A percentile compares a stretch with the other conserved stretches of the same genome.
Conservation (phyloP, 1,140 invertebrate species). For the Brachionus asplanchnoidis region DNA sequence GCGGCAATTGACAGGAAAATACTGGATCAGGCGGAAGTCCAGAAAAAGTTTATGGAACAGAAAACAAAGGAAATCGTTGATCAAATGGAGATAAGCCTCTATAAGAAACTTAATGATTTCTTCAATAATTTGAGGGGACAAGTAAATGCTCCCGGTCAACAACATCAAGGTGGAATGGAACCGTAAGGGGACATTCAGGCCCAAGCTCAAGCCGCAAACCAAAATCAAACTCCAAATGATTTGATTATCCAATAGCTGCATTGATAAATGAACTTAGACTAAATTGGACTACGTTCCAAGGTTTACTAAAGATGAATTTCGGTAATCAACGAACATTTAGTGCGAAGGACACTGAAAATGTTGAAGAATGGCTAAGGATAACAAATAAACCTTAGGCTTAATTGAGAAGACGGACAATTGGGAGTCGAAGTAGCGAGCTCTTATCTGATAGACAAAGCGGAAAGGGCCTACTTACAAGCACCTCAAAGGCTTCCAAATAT, state of each 20-base stretch:
- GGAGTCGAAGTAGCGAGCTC: too few relatives aligned
- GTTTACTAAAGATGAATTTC: neutral
- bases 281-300: neutral
- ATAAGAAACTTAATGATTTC: too few relatives aligned
- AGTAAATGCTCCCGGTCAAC: neutral
- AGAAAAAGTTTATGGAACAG: neutral
- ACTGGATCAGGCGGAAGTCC: neutral
- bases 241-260: neutral
- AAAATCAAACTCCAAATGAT: neutral
- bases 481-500: neutral
- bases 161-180: neutral
- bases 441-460: too few relatives aligned
- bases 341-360: neutral
- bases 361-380: too few relatives aligned
- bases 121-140: too few relatives aligned
- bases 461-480: neutral
- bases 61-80: neutral
- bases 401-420: too few relatives aligned
- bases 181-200: neutral
- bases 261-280: neutral
- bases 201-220: neutral
- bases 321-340: neutral
- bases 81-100: neutral
- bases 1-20: conserved; percentile 1
- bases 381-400: too few relatives aligned